Evolutionary conservation across 1,140 invertebrate genomes (phyloP).

Genomic region (Drosophila tropicalis): DNA sequence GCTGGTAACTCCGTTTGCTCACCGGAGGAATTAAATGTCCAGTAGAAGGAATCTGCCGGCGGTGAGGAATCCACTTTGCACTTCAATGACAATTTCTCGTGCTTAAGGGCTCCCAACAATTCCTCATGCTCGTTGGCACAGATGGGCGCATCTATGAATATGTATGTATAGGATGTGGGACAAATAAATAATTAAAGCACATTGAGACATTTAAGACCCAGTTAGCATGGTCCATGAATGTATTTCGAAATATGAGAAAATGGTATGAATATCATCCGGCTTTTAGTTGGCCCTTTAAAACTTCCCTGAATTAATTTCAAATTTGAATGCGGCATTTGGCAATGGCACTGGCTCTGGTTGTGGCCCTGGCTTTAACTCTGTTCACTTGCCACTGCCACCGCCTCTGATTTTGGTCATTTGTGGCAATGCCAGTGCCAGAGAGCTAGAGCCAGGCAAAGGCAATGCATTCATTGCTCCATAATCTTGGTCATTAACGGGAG

Average conservation of each 20-base stretch:
- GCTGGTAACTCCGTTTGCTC: slow-evolving; percentile 90
- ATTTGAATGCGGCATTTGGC: slow-evolving; percentile 48
- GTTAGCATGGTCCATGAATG: slow-evolving; percentile 29
- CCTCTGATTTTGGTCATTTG: slow-evolving; percentile 40
- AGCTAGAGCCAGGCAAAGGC: slow-evolving; percentile 45
- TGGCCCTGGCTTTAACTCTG: slow-evolving; percentile 6
- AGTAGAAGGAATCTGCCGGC: slow-evolving; percentile 90
- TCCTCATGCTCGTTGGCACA: slow-evolving; percentile 90
- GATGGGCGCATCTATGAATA: slow-evolving; percentile 88
- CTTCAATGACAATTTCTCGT: slow-evolving; percentile 91
- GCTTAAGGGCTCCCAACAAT: slow-evolving; percentile 91
- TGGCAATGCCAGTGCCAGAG: slow-evolving; percentile 23
- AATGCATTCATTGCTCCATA: slow-evolving; percentile 79
- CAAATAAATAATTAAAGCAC: slow-evolving; percentile 65
- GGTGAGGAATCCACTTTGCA: slow-evolving; percentile 95
- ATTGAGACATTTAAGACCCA: slow-evolving; percentile 65
- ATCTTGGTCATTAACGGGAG: slow-evolving; percentile 75
- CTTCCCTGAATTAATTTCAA: slow-evolving; percentile 65
- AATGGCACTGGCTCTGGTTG: slow-evolving; percentile 20
- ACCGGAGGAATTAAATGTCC: slow-evolving; percentile 95
- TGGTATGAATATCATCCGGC: neutral
- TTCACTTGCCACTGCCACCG: slow-evolving; percentile 20
- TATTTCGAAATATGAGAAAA: slow-evolving; percentile 20
- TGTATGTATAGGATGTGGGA: neutral
- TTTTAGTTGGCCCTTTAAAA: slow-evolving; percentile 40